phyloP scores from a whole-genome alignment of 2,113 vertebrate species.

The Misgurnus mizolepis region DNA sequence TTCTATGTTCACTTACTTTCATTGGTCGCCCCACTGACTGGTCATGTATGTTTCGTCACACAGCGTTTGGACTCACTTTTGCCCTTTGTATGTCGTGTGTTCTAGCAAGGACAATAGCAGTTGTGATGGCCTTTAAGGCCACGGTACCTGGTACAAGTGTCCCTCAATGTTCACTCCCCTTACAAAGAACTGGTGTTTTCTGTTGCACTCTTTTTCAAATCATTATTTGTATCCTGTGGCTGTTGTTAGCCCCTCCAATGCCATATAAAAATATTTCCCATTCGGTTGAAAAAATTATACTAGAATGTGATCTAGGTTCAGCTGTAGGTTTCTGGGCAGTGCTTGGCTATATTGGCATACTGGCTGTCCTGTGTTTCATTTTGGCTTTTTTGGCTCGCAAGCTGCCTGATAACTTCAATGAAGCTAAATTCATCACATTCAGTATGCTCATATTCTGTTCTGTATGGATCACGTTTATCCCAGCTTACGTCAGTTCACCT shows the following conservation, averaged over 20 bases:
- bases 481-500: constrained; percentile 77
- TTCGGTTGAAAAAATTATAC: constrained; percentile 68
- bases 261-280: constrained; percentile 69
- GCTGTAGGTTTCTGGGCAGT: constrained; percentile 73
- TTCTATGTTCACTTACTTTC: constrained; percentile 74
- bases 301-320: constrained; percentile 74
- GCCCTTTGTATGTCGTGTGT: constrained; percentile 75
- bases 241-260: constrained; percentile 67
- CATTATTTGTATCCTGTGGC: constrained; percentile 71
- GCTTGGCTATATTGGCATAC: constrained; percentile 70
- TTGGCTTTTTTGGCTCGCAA: constrained; percentile 74
- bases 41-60: constrained; percentile 76
- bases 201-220: constrained; percentile 70
- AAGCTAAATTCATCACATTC: constrained; percentile 77
- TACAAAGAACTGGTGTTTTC: constrained; percentile 72
- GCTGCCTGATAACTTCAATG: constrained; percentile 77
- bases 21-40: constrained; percentile 71
- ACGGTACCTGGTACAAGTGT: constrained; percentile 64
- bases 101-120: constrained; percentile 75
- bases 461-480: constrained; percentile 76
- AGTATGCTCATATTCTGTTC: constrained; percentile 76
- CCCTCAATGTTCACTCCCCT: constrained; percentile 66
- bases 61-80: constrained; percentile 73
- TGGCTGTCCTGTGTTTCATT: constrained; percentile 69
- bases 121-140: constrained; percentile 74